Evolutionary conservation across 2,888 invertebrate genomes (phyloP).

Genomic region (Griposia aprilina): DNA sequence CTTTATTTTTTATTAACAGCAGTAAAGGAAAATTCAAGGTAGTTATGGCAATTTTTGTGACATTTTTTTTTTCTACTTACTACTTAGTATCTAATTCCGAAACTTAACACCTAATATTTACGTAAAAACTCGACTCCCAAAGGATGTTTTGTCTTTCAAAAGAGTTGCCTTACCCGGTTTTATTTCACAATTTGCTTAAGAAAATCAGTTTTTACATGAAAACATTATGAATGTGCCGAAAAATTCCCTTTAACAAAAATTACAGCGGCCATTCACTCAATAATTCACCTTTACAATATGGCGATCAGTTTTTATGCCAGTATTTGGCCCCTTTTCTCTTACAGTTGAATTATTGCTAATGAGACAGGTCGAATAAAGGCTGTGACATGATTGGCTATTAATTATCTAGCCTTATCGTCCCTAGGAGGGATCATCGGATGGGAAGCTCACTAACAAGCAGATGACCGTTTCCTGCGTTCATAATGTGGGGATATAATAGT

Average conservation of each 20-base stretch:
- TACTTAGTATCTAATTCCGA: not conserved
- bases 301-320: conserved; percentile 45
- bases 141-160: conserved; percentile 31
- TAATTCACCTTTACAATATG: conserved; percentile 46
- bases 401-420: conserved; percentile 17
- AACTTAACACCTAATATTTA: conserved; percentile 35
- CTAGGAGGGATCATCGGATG: conserved; percentile 4
- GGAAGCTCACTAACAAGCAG: conserved; percentile 42
- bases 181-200: conserved; percentile 28
- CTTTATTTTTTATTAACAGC: not conserved
- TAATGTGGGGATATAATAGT: conserved; percentile 53
- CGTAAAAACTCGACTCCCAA: conserved; percentile 20
- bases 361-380: conserved; percentile 51
- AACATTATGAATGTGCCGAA: conserved; percentile 32
- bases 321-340: conserved; percentile 56
- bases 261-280: conserved; percentile 33
- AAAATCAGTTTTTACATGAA: conserved; percentile 35
- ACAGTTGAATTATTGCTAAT: conserved; percentile 63
- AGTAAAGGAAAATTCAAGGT: not conserved
- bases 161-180: conserved; percentile 7
- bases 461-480: conserved; percentile 51
- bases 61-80: not conserved
- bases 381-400: conserved; percentile 42
- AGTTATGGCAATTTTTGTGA: not conserved
- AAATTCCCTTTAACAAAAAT: conserved; percentile 41